phyloP scores from a whole-genome alignment of 1,140 invertebrate species.

The Armadillidium nasatum region DNA sequence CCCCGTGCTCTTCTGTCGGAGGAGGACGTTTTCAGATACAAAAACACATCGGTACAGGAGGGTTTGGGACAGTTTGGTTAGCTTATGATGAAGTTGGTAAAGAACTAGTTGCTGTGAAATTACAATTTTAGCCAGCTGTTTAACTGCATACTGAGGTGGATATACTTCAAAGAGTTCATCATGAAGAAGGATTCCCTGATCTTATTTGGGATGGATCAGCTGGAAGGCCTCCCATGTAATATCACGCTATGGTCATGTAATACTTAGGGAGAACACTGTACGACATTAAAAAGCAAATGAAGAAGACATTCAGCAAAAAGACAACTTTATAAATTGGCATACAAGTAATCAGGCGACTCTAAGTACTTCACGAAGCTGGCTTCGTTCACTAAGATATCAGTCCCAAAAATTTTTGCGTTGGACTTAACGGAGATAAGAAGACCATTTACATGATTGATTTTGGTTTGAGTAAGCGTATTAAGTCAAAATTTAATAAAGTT shows the following conservation, averaged over 20 bases:
- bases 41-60: background rate
- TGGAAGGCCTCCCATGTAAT: background rate
- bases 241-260: background rate
- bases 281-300: background rate
- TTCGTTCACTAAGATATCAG: background rate
- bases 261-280: background rate
- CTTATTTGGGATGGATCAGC: constrained; percentile 4
- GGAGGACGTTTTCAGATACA: constrained; percentile 1
- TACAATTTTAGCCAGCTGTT: background rate
- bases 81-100: background rate
- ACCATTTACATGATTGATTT: constrained; percentile 4
- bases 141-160: background rate
- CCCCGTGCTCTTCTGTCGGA: background rate
- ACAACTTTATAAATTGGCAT: constrained; percentile 5
- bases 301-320: background rate
- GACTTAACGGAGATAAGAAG: background rate
- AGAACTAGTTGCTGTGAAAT: background rate
- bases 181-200: background rate
- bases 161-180: background rate
- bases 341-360: background rate
- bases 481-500: background rate
- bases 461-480: background rate
- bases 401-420: background rate
- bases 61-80: background rate
- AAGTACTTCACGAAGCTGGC: background rate